Percentiles rank a stretch among this genome's conserved stretches.
phyloP scores from a whole-genome alignment of 1,140 invertebrate genomes.

The Coenobita brevimanus region DNA sequence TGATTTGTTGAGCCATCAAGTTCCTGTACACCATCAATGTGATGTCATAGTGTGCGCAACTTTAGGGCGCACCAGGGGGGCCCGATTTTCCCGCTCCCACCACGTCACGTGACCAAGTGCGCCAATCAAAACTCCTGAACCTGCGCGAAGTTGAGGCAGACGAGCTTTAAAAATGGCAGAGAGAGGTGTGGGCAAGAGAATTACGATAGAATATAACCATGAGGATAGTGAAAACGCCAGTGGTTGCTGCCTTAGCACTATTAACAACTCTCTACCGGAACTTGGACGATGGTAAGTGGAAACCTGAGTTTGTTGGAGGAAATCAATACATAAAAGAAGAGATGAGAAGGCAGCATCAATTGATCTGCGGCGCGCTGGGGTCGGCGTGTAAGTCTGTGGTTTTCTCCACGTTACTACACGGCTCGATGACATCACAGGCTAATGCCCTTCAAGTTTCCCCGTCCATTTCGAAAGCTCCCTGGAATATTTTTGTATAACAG shows the following conservation, averaged over 20 bases:
- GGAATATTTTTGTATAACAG: no score
- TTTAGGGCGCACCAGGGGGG: not conserved
- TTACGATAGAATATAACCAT: constrained; percentile 69
- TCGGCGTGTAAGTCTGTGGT: constrained; percentile 22
- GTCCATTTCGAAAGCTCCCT: no score
- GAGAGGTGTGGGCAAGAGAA: constrained; percentile 68
- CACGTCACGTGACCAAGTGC: constrained; percentile 52
- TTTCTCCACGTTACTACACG: constrained; percentile 12
- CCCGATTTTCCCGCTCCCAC: constrained; percentile 33
- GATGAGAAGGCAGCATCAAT: constrained; percentile 57
- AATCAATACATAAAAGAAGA: constrained; percentile 51
- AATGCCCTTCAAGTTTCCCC: not conserved
- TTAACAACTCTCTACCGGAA: constrained; percentile 70
- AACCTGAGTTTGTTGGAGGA: constrained; percentile 12
- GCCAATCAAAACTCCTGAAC: constrained; percentile 57
- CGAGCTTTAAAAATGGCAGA: constrained; percentile 70
- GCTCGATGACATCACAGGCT: not conserved
- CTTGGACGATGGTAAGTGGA: constrained; percentile 69
- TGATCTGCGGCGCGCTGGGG: constrained; percentile 44
- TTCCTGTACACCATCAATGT: not conserved
- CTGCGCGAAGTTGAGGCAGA: constrained; percentile 65
- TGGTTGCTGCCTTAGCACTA: constrained; percentile 69
- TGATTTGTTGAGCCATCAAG: no score
- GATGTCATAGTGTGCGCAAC: not conserved
- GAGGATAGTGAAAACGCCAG: constrained; percentile 66